phyloP scores from a whole-genome alignment of 1,140 invertebrate genomes.

The Homalodisca vitripennis region DNA sequence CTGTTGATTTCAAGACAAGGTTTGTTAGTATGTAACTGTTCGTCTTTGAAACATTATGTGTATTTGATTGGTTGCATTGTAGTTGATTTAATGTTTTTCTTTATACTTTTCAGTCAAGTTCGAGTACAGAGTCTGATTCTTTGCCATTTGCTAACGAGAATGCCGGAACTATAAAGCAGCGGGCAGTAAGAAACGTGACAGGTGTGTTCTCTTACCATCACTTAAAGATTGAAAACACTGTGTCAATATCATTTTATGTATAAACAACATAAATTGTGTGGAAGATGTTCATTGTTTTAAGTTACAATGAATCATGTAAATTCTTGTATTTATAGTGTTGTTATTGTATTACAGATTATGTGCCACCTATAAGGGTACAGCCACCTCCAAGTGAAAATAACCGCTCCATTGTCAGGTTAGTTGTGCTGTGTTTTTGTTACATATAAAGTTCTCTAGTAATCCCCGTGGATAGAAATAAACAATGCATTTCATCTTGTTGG shows the following conservation, averaged over 20 bases:
- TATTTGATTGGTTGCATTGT: neutral
- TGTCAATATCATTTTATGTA: too few relatives aligned
- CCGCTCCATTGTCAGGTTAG: neutral
- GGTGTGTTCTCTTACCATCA: too few relatives aligned
- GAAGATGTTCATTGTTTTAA: too few relatives aligned
- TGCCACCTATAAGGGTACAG: constrained; percentile 42
- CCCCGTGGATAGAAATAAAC: too few relatives aligned
- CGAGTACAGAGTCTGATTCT: constrained; percentile 94
- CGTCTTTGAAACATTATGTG: neutral
- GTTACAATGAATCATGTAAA: too few relatives aligned
- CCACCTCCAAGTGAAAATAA: constrained; percentile 29
- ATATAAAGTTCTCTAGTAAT: too few relatives aligned
- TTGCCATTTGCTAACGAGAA: constrained; percentile 99
- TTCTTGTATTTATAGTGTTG: too few relatives aligned
- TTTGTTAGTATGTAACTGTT: neutral
- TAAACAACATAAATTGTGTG: too few relatives aligned
- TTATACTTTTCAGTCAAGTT: constrained; percentile 75
- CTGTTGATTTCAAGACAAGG: neutral
- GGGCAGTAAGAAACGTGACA: constrained; percentile 52
- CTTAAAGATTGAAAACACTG: too few relatives aligned
- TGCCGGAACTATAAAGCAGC: constrained; percentile 93
- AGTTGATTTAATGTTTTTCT: neutral
- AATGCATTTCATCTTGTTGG: too few relatives aligned
- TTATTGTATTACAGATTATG: constrained; percentile 41
- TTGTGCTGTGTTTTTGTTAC: too few relatives aligned